Evolutionary conservation across 2,888 invertebrate genomes (phyloP).

Genomic region (Cephus sareptanus): DNA sequence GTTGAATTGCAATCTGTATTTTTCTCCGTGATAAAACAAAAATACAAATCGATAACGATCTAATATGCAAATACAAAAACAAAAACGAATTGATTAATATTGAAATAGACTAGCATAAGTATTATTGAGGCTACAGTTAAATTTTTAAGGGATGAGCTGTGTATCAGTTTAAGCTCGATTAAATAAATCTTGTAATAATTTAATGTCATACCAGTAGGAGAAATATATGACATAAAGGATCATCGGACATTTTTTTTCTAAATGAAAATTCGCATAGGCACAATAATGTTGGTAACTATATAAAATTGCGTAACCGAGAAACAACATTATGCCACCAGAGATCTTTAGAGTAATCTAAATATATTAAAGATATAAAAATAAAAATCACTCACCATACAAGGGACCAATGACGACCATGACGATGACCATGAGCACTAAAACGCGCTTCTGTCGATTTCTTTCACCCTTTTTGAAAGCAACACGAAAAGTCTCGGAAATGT

Average conservation of each 20-base stretch:
- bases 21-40: too few species aligned
- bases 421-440: conserved; percentile 82
- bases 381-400: conserved; percentile 76
- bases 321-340: neutral
- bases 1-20: too few species aligned
- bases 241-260: neutral
- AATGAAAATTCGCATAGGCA: neutral
- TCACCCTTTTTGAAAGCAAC: conserved; percentile 85
- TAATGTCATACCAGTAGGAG: neutral
- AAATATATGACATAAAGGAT: neutral
- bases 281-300: neutral
- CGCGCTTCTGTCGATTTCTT: conserved; percentile 78
- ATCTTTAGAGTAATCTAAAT: neutral
- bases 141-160: too few species aligned
- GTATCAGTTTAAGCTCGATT: too few species aligned
- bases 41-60: too few species aligned
- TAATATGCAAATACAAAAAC: neutral
- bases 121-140: too few species aligned
- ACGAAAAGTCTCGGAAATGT: conserved; percentile 81
- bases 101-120: too few species aligned
- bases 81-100: too few species aligned
- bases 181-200: too few species aligned
- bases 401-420: conserved; percentile 89
- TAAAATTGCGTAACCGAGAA: neutral
- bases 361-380: neutral